Conservation (phyloP, 2,113 vertebrate genomes). For the Perca flavescens region DNA sequence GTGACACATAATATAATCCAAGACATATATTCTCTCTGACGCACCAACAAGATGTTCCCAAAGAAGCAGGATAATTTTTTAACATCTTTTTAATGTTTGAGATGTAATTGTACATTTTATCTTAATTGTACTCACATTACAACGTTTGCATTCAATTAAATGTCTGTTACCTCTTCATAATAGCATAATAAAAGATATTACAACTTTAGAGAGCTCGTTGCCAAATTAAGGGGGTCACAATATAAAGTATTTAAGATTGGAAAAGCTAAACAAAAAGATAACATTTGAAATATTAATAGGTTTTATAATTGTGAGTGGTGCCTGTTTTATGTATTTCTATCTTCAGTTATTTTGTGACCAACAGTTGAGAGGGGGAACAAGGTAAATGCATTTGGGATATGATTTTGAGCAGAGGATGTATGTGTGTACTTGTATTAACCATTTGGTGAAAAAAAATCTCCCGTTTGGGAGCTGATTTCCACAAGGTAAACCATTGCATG, state of each 20-base stretch:
- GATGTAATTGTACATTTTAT: neutral
- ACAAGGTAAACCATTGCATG: neutral
- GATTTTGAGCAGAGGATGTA: neutral
- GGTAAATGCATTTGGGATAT: no score
- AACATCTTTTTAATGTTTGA: neutral
- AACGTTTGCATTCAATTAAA: conserved; percentile 13
- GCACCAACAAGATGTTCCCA: neutral
- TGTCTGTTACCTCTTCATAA: neutral
- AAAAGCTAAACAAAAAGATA: conserved; percentile 4
- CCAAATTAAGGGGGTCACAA: conserved; percentile 19
- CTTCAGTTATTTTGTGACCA: neutral
- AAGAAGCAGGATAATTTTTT: neutral
- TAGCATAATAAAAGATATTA: conserved; percentile 12
- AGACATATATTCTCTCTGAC: neutral
- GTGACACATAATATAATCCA: neutral
- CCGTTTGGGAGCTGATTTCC: neutral
- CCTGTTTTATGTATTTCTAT: neutral
- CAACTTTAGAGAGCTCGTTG: neutral
- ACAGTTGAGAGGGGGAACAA: no score
- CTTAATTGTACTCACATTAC: neutral
- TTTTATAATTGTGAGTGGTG: neutral
- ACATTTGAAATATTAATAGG: conserved; percentile 7
- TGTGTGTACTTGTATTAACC: neutral
- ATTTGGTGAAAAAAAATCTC: neutral
- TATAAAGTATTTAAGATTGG: conserved; percentile 27